Conservation (phyloP, 1,140 invertebrate genomes). For the Camponotus pennsylvanicus region DNA sequence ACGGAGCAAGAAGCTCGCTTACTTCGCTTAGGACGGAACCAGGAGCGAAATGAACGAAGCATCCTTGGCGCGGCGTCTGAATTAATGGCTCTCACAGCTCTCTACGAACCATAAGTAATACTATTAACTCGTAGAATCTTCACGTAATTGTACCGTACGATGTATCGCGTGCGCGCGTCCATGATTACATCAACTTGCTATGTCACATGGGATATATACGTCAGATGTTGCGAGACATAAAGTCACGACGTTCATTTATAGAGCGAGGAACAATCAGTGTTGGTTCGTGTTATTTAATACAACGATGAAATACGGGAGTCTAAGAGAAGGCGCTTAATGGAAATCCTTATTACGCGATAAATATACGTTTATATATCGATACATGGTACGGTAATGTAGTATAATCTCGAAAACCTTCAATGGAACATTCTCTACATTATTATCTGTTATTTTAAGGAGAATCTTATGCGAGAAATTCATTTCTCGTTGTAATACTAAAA, state of each 20-base stretch:
- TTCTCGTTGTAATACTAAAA: background rate
- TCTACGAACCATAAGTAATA: slow-evolving; percentile 1
- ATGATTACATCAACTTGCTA: slow-evolving; percentile 49
- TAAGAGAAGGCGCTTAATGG: slow-evolving; percentile 20
- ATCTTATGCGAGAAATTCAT: background rate
- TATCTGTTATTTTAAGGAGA: background rate
- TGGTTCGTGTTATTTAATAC: background rate
- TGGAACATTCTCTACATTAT: background rate
- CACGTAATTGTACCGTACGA: slow-evolving; percentile 40
- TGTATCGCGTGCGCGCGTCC: slow-evolving; percentile 5
- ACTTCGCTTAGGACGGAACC: slow-evolving; percentile 14
- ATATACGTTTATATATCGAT: slow-evolving; percentile 28
- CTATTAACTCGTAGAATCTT: slow-evolving; percentile 14
- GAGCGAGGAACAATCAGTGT: slow-evolving; percentile 11
- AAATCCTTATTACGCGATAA: slow-evolving; percentile 39
- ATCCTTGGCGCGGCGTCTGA: slow-evolving; percentile 38
- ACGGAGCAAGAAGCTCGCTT: slow-evolving; percentile 25
- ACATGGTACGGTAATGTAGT: background rate
- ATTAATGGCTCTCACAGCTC: slow-evolving; percentile 47
- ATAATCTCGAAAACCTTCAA: background rate
- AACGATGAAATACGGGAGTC: slow-evolving; percentile 34
- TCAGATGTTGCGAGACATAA: slow-evolving; percentile 14
- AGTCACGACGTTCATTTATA: slow-evolving; percentile 21
- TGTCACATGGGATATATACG: slow-evolving; percentile 27
- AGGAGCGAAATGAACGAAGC: slow-evolving; percentile 61